Conservation (phyloP, 2,888 invertebrate species). For the Drosophila stalkeri region DNA sequence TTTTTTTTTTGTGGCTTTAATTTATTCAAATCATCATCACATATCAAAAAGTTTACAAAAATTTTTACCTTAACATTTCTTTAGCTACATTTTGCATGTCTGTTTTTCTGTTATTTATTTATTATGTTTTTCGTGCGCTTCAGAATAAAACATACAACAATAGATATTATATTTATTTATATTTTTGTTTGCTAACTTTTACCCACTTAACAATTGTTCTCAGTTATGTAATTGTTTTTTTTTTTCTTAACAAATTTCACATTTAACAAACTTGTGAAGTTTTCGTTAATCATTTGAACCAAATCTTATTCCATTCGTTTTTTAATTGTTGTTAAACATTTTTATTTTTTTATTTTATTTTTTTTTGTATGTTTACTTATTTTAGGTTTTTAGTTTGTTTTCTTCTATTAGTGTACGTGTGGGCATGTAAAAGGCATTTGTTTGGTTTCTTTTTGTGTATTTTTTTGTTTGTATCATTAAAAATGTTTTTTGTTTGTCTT, state of each 20-base stretch:
- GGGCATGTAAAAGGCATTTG: slow-evolving; percentile 82
- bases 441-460: slow-evolving; percentile 71
- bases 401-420: slow-evolving; percentile 70
- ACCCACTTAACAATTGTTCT: slow-evolving; percentile 54
- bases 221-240: not conserved
- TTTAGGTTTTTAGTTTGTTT: slow-evolving; percentile 28
- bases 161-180: slow-evolving; percentile 50
- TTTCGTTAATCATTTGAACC: slow-evolving; percentile 26
- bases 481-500: slow-evolving; percentile 24
- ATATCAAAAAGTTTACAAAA: slow-evolving; percentile 82
- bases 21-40: slow-evolving; percentile 83
- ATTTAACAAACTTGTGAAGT: slow-evolving; percentile 57
- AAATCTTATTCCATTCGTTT: slow-evolving; percentile 28
- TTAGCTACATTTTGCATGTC: slow-evolving; percentile 66
- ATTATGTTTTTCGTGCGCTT: slow-evolving; percentile 66
- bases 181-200: slow-evolving; percentile 36
- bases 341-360: slow-evolving; percentile 16
- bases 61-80: slow-evolving; percentile 51
- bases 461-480: slow-evolving; percentile 33
- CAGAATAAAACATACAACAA: slow-evolving; percentile 77
- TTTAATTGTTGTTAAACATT: slow-evolving; percentile 44
- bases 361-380: slow-evolving; percentile 14
- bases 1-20: slow-evolving; percentile 60
- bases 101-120: slow-evolving; percentile 24
- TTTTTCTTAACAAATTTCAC: slow-evolving; percentile 61